Conservation (phyloP, 2,888 invertebrate species). For the Scaptomyza flava region DNA sequence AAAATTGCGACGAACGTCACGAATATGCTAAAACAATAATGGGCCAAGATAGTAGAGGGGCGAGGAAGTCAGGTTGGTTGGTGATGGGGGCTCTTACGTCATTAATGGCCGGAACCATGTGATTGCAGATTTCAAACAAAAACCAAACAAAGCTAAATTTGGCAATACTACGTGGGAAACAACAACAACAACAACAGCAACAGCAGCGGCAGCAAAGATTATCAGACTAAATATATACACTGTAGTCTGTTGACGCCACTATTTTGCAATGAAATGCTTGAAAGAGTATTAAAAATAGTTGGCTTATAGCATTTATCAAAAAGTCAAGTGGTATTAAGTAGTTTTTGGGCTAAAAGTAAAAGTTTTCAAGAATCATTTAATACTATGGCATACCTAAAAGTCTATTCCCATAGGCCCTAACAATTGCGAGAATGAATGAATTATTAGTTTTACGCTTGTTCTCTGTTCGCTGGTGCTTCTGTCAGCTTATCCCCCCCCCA, state of each 20-base stretch:
- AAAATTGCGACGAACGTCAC: constrained; percentile 65
- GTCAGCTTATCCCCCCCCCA: background rate
- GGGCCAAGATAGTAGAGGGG: constrained; percentile 6
- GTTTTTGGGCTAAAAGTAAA: constrained; percentile 9
- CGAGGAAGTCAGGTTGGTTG: background rate
- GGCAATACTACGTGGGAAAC: constrained; percentile 29
- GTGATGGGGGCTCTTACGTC: constrained; percentile 23
- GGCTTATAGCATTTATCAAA: background rate
- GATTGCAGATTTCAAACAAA: constrained; percentile 39
- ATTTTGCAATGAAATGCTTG: constrained; percentile 26
- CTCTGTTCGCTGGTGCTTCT: background rate
- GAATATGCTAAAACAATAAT: constrained; percentile 33
- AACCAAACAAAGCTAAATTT: constrained; percentile 49
- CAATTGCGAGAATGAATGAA: constrained; percentile 57
- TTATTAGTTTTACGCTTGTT: constrained; percentile 37
- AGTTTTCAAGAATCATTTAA: constrained; percentile 15
- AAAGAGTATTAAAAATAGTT: background rate
- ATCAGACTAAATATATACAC: background rate
- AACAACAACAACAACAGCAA: constrained; percentile 3
- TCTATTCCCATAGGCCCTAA: background rate
- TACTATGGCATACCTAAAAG: background rate
- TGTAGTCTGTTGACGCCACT: constrained; percentile 22
- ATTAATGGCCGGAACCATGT: constrained; percentile 46
- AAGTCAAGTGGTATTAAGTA: constrained; percentile 16
- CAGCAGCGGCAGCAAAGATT: background rate